Evolutionary conservation across 2,113 vertebrate species (phyloP), one percentile per base, ranked within the genome.

Genomic region (Passer montanus): DNA sequence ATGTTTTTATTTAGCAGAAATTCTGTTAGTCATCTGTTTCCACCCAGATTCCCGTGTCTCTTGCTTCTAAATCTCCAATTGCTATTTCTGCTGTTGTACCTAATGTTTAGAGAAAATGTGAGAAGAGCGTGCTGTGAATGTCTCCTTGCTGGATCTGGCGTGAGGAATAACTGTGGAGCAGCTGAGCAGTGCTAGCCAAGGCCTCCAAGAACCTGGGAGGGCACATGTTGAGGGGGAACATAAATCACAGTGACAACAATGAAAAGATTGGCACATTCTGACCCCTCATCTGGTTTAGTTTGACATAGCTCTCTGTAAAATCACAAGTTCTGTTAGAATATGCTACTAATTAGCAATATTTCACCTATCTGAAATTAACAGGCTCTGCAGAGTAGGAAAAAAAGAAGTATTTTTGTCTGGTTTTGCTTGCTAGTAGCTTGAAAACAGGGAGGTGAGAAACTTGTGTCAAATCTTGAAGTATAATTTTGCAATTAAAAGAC

Each of bases 401-500:
- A 30, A 30, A 66, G 6, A 14, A 5, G 10, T 28, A 16, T 55
- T 76, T 85, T 62, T 58, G 28, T 85, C 94, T 94, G 70, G 19
- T 74, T 91, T 87, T 85, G 35, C 59, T 85, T 85, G 62, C 50
- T 85, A 16, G 56, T 85, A 79, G 59, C 66, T 89, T 82, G 62
- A 83, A 69, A 95, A 85, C 9, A 64, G 28, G 22, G 76, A 95
- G 87, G 75, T 94, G 95, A 94, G 85, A 94, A 79, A 85, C 41
- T 89, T 43, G 27, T 74, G 59, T 91, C 82, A 86, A 86, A 88
- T 73, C 59, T 67, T 86, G 23, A 88, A 80, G 75, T 52, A n/a
- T 56, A 84, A 90, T 90, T 94, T 84, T 74, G 90, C 52, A 95
- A 86, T 97, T 95, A 95, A 89, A 95, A 90, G 75, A 46, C 43